These are phyloP conservation scores for Gobiocypris rarus DNA, from an alignment of 2,113 vertebrate species.

Conservation along the genomic window DNA sequence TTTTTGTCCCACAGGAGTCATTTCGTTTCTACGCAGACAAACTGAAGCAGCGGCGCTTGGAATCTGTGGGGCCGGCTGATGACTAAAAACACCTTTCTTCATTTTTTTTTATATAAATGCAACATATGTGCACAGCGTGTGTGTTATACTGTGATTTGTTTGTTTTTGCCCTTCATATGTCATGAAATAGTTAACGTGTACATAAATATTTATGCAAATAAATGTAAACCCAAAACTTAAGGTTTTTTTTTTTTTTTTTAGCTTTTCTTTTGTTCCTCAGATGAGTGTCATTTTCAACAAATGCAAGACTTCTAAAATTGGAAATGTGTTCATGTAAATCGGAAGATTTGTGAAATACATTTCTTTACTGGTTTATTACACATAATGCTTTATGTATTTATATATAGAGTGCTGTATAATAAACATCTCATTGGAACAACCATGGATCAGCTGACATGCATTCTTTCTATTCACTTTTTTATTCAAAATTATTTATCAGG, in stretches of 20 bases:
- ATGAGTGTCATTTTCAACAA: background rate
- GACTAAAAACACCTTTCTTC: constrained; percentile 27
- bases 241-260: constrained; percentile 4
- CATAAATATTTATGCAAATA: constrained; percentile 80
- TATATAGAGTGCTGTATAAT: background rate
- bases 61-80: constrained; percentile 39
- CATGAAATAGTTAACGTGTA: constrained; percentile 62
- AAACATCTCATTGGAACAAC: constrained; percentile 11
- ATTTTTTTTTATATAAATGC: constrained; percentile 56
- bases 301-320: background rate
- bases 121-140: constrained; percentile 51
- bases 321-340: background rate
- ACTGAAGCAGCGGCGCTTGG: constrained; percentile 65
- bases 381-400: background rate
- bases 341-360: background rate
- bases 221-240: constrained; percentile 55
- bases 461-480: constrained; percentile 47
- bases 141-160: constrained; percentile 53
- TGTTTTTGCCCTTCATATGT: constrained; percentile 51
- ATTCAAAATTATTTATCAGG: constrained; percentile 62
- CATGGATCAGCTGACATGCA: background rate
- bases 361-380: background rate
- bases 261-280: background rate
- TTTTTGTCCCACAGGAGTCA: constrained; percentile 75
- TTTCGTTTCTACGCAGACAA: constrained; percentile 84